phyloP scores from a whole-genome alignment of 2,888 invertebrate species.

The Scaptodrosophila latifasciaeformis region DNA sequence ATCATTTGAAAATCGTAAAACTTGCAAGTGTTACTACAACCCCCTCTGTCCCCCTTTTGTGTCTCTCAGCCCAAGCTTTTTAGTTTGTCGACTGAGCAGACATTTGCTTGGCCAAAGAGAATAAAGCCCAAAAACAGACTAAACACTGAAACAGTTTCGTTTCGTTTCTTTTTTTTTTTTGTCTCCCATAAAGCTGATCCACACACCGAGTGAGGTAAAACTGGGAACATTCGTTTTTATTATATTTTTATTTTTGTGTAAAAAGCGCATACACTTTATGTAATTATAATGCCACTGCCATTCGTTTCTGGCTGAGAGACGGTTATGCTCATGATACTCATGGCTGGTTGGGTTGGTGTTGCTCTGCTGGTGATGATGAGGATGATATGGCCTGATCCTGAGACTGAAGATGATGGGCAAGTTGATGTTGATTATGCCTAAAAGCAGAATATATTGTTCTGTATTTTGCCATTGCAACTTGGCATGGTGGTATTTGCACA shows the following conservation, averaged over 20 bases:
- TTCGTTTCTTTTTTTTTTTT: conserved; percentile 48
- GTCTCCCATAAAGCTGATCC: conserved; percentile 48
- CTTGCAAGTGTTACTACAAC: conserved; percentile 59
- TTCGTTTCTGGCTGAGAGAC: no score
- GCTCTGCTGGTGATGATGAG: conserved; percentile 32
- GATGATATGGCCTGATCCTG: conserved; percentile 18
- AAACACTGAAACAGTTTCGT: no score
- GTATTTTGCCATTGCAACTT: conserved; percentile 32
- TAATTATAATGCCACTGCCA: conserved; percentile 50
- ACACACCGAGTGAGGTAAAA: no score
- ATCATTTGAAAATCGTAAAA: conserved; percentile 73
- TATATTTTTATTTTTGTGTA: conserved; percentile 46
- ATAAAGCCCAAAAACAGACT: no score
- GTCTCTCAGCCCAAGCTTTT: no score
- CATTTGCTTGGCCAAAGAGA: neutral
- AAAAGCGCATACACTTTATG: conserved; percentile 51
- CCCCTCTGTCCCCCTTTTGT: no score
- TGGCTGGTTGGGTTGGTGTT: conserved; percentile 11
- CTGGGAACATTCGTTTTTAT: no score
- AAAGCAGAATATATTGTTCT: conserved; percentile 10
- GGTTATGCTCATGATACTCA: neutral
- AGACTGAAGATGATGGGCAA: conserved; percentile 15
- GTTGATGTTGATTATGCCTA: conserved; percentile 40
- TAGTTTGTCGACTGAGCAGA: conserved; percentile 16
- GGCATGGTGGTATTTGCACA: conserved; percentile 39